Evolutionary conservation across 2,113 vertebrate genomes (phyloP).

Genomic region (Petaurus breviceps): DNA sequence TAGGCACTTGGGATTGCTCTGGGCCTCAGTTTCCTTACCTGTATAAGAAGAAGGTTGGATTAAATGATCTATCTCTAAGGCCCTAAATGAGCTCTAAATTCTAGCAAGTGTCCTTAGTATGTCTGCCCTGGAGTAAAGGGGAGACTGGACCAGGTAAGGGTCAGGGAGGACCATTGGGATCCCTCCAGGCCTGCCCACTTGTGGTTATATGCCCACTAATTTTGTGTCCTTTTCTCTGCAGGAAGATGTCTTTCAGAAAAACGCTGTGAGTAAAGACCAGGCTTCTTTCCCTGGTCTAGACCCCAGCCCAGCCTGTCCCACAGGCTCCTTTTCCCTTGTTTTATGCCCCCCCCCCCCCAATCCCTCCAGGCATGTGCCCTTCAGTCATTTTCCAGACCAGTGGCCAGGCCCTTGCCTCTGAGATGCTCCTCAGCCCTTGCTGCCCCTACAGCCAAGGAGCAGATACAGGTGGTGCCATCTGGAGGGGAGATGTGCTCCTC

Average conservation of each 20-base stretch:
- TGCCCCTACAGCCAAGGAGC: neutral
- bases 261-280: conserved; percentile 74
- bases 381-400: neutral
- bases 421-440: neutral
- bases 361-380: neutral
- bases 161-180: too few relatives aligned
- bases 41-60: too few relatives aligned
- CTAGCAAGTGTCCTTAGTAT: too few relatives aligned
- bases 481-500: neutral
- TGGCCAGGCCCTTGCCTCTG: neutral
- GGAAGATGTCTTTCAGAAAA: conserved; percentile 85
- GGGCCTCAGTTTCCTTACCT: too few relatives aligned
- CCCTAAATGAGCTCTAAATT: too few relatives aligned
- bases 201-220: neutral
- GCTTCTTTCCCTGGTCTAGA: neutral
- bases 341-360: conserved; percentile 17
- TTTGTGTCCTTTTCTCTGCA: conserved; percentile 41
- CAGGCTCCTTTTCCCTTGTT: conserved; percentile 22
- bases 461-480: neutral
- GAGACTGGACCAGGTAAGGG: too few relatives aligned
- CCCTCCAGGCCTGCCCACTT: too few relatives aligned
- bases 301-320: neutral
- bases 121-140: too few relatives aligned
- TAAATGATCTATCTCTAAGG: too few relatives aligned
- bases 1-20: too few relatives aligned